These are phyloP conservation scores for Pseudomyrmex sp. DNA, from an alignment of 1,140 invertebrate species.

Conservation along the genomic window DNA sequence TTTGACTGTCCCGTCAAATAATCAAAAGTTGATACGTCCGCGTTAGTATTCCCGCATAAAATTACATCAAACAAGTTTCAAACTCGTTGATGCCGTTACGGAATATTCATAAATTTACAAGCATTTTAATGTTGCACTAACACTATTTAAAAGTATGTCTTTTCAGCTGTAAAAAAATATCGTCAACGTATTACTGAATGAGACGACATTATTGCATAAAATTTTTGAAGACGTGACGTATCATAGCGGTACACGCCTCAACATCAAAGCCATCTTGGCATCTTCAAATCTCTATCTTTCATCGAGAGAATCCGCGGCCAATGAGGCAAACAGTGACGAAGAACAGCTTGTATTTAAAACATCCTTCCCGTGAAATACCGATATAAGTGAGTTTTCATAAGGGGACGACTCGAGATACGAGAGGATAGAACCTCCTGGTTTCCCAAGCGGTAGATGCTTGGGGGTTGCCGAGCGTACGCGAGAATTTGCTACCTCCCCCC, in stretches of 20 bases:
- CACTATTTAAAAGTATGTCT: slow-evolving; percentile 28
- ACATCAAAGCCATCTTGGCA: slow-evolving; percentile 80
- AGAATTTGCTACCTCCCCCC: slow-evolving; percentile 79
- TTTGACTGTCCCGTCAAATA: slow-evolving; percentile 78
- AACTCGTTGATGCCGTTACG: neutral
- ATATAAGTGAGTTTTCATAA: slow-evolving; percentile 76
- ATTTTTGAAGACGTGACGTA: slow-evolving; percentile 28
- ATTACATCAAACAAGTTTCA: slow-evolving; percentile 24
- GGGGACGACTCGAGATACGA: slow-evolving; percentile 69
- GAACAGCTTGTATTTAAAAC: slow-evolving; percentile 81
- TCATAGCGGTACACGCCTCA: neutral
- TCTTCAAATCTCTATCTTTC: slow-evolving; percentile 70
- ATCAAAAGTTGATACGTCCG: slow-evolving; percentile 75
- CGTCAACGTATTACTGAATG: neutral
- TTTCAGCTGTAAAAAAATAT: neutral
- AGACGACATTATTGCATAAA: neutral
- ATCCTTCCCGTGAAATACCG: slow-evolving; percentile 83
- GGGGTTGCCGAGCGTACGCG: slow-evolving; percentile 78
- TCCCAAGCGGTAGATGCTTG: slow-evolving; percentile 78
- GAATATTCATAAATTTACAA: neutral
- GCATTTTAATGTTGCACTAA: slow-evolving; percentile 19
- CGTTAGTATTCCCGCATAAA: slow-evolving; percentile 54
- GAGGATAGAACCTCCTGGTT: slow-evolving; percentile 65
- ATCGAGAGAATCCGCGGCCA: slow-evolving; percentile 46
- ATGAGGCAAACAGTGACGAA: slow-evolving; percentile 55